Evolutionary conservation across 1,140 invertebrate genomes (phyloP).

Genomic region (Hestina assimilis): DNA sequence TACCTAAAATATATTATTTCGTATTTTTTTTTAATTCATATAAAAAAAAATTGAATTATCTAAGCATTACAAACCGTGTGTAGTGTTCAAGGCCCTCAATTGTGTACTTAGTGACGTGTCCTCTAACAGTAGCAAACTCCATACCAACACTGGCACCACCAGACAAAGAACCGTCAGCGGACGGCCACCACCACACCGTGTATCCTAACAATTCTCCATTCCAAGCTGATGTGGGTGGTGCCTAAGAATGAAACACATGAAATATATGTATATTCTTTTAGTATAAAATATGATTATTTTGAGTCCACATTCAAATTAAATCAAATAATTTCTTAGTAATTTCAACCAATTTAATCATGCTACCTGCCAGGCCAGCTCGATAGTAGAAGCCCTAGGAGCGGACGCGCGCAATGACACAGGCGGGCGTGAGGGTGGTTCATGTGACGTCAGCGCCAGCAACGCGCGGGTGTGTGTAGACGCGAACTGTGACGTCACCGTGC

Average conservation of each 20-base stretch:
- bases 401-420: conserved; percentile 57
- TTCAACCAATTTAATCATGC: background rate
- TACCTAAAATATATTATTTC: too few relatives aligned
- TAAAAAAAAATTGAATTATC: too few relatives aligned
- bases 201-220: conserved; percentile 92
- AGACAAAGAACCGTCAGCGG: conserved; percentile 55
- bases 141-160: conserved; percentile 61
- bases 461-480: conserved; percentile 66
- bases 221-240: conserved; percentile 86
- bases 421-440: conserved; percentile 62
- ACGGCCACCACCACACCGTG: conserved; percentile 80
- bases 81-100: conserved; percentile 70
- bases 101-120: conserved; percentile 63
- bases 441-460: conserved; percentile 58
- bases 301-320: too few relatives aligned
- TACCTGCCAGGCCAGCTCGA: conserved; percentile 69
- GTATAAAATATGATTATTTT: too few relatives aligned
- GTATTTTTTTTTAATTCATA: too few relatives aligned
- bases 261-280: background rate
- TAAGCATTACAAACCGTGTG: conserved; percentile 45
- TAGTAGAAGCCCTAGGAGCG: conserved; percentile 51
- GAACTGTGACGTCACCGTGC: conserved; percentile 65
- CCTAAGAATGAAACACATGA: conserved; percentile 32
- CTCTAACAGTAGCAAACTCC: conserved; percentile 69
- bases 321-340: background rate